phyloP scores from a whole-genome alignment of 2,797 vertebrate genomes.

The Anabacerthia variegaticeps region DNA sequence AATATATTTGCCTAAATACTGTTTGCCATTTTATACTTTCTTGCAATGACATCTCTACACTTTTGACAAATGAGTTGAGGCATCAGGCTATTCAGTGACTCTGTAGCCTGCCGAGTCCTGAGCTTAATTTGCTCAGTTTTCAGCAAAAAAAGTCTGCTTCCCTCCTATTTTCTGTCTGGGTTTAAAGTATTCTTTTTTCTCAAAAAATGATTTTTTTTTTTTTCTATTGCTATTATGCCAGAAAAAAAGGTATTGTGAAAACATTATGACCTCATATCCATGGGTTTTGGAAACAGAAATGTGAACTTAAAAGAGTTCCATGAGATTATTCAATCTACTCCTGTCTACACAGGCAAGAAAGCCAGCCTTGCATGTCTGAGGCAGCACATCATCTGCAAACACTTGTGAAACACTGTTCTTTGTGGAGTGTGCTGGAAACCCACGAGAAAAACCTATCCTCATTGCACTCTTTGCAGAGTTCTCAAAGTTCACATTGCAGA shows the following conservation, averaged over 20 bases:
- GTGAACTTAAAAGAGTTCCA: background rate
- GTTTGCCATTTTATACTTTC: background rate
- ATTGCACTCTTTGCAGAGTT: conserved; percentile 31
- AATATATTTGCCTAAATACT: background rate
- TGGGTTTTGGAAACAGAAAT: background rate
- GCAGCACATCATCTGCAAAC: background rate
- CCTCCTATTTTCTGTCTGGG: background rate
- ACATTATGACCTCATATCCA: background rate
- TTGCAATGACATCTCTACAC: background rate
- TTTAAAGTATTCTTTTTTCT: background rate
- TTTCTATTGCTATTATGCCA: background rate
- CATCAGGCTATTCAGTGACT: background rate
- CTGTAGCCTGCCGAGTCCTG: background rate
- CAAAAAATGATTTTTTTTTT: background rate
- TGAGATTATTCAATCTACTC: background rate
- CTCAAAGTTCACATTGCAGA: conserved; percentile 44
- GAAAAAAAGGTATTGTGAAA: background rate
- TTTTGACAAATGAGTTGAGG: background rate
- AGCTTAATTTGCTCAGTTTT: background rate
- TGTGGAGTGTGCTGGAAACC: background rate
- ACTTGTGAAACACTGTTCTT: background rate
- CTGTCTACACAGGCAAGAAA: background rate
- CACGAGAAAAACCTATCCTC: background rate
- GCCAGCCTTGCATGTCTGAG: background rate
- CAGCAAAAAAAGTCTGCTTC: background rate